Evolutionary conservation across 2,888 invertebrate genomes (phyloP).

Genomic region (Eristalinus aeneus): DNA sequence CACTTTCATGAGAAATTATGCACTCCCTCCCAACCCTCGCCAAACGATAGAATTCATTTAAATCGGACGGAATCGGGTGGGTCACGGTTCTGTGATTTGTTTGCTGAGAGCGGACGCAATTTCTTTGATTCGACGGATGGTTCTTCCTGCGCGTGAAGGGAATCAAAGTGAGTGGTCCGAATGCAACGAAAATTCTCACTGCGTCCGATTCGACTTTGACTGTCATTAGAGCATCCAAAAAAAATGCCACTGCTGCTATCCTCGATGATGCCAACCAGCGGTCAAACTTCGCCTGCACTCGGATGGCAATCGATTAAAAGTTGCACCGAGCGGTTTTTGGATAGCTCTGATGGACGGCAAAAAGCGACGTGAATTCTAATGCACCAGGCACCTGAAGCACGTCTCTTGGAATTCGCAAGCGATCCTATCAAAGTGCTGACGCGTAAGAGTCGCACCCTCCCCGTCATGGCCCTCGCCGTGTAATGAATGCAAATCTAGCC

Average conservation of each 20-base stretch:
- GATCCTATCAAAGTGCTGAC: not conserved
- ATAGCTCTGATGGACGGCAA: not conserved
- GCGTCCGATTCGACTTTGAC: too few species aligned
- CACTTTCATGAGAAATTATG: slow-evolving; percentile 66
- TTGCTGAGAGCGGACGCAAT: not conserved
- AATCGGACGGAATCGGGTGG: not conserved
- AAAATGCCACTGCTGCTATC: too few species aligned
- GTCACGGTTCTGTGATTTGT: not conserved
- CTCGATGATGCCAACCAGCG: too few species aligned
- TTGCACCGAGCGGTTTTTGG: not conserved
- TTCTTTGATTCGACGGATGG: not conserved
- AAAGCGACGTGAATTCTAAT: not conserved
- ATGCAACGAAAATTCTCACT: too few species aligned
- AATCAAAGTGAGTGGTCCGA: too few species aligned
- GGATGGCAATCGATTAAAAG: not conserved
- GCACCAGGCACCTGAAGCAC: not conserved
- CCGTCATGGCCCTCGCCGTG: too few species aligned
- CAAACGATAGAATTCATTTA: slow-evolving; percentile 60
- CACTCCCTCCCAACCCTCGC: slow-evolving; percentile 42
- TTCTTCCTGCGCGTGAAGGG: too few species aligned
- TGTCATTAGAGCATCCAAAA: too few species aligned
- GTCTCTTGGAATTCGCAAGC: not conserved
- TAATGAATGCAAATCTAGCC: not conserved
- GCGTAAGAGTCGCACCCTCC: not conserved
- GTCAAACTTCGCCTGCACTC: not conserved